Conservation (phyloP, 2,888 invertebrate genomes). For the Eucera pruinosa region DNA sequence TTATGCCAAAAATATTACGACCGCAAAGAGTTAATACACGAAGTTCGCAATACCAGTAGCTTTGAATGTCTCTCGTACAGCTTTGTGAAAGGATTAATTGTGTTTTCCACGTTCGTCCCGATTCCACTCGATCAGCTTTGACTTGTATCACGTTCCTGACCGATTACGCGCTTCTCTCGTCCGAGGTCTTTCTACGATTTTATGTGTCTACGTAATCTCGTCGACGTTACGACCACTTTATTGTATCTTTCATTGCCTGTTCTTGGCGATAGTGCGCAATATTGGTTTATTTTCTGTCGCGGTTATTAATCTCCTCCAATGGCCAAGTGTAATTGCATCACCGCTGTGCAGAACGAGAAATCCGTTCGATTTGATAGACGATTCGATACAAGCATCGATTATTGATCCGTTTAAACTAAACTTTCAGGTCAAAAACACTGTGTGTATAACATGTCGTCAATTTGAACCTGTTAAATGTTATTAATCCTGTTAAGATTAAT, state of each 20-base stretch:
- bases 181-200: background rate
- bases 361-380: conserved; percentile 2
- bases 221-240: conserved; percentile 27
- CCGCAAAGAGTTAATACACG: no score
- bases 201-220: conserved; percentile 10
- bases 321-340: conserved; percentile 15
- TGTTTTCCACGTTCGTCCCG: conserved; percentile 12
- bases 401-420: background rate
- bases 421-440: background rate
- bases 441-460: background rate
- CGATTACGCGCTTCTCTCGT: conserved; percentile 13
- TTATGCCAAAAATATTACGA: no score
- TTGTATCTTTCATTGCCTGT: conserved; percentile 32
- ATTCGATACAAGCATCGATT: background rate
- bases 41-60: no score
- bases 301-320: conserved; percentile 34
- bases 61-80: no score
- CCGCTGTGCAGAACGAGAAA: conserved; percentile 2
- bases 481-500: conserved; percentile 31
- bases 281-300: conserved; percentile 29
- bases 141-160: background rate
- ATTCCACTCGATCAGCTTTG: conserved; percentile 3
- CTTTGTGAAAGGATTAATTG: no score
- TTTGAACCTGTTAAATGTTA: conserved; percentile 12
- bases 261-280: conserved; percentile 23